Base-by-base conservation (phyloP, 2,113 vertebrate genomes). In the Epinephelus cyanopodus region DNA sequence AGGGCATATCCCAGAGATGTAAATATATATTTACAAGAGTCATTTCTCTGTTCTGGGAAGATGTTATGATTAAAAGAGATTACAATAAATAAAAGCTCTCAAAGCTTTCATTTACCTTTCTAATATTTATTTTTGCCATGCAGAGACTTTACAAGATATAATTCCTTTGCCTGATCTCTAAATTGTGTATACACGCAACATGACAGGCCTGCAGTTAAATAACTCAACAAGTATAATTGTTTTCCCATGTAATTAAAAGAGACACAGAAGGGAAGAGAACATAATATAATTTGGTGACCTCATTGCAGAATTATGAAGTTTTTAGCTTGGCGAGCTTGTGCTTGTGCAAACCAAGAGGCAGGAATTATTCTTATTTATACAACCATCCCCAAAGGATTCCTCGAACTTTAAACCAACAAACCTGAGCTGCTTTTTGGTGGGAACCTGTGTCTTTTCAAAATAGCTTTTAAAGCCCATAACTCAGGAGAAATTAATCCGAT, bases 201-300 rank as follows among this genome's bases (percentile, higher is more conserved):
- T 91, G 95, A 92, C 90, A 92, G 94, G 94, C 93, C 95, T 96
- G 95, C 94, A 96, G 95, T 95, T 96, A 95, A 97, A 96, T 93
- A 95, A 94, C 97, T 97, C 96, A 96, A 92, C 94, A 95, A 94
- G 93, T 95, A 96, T 94, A 96, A 97, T 95, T 95, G 95, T 97
- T 96, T 94, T 95, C 92, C 87, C 93, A 87, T 86, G 94, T 97
- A 97, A 98, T 96, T 97, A 96, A 97, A 95, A 70, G 90, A 95
- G 96, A 97, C 96, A 96, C 93, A 89, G 92, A 96, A 94, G 95
- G 96, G 96, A 97, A 93, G 96, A 94, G 95, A 96, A 93, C 97
- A 95, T 96, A 96, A 97, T 95, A 96, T 94, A 93, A 97, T 97
- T 98, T 97, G 95, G 96, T 97, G 96, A 95, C 95, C 96, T 97